phyloP scores from a whole-genome alignment of 2,888 invertebrate genomes.

The Netelia inedita region DNA sequence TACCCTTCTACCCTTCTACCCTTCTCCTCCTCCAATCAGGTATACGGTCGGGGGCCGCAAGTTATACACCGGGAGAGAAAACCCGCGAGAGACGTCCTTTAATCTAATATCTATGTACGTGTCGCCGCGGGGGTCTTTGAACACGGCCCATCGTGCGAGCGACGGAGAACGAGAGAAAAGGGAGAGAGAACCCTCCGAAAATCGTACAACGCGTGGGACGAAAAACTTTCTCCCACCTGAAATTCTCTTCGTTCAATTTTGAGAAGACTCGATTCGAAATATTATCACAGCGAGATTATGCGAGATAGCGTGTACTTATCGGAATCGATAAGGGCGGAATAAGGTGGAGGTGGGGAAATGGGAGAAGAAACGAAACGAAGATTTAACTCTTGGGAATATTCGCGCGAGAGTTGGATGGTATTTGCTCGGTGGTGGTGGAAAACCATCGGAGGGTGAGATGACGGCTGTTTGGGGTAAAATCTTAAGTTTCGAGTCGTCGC shows the following conservation, averaged over 20 bases:
- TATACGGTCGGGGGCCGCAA: slow-evolving; percentile 62
- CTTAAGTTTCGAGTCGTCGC: too few species aligned
- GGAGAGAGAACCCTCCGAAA: not conserved
- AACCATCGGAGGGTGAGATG: not conserved
- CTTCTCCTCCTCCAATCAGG: slow-evolving; percentile 79
- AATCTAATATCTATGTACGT: slow-evolving; percentile 81
- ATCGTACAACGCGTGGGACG: not conserved
- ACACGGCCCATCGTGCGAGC: slow-evolving; percentile 44
- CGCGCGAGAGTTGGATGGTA: not conserved
- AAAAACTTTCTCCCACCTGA: slow-evolving; percentile 3
- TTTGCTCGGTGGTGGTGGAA: not conserved
- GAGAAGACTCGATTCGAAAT: too few species aligned
- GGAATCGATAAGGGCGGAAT: slow-evolving; percentile 26
- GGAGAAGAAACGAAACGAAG: not conserved
- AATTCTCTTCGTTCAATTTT: too few species aligned
- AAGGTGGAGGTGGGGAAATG: not conserved
- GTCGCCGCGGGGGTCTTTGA: slow-evolving; percentile 59
- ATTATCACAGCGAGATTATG: too few species aligned
- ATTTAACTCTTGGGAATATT: slow-evolving; percentile 19
- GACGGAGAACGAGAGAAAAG: too few species aligned
- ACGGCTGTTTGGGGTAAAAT: too few species aligned
- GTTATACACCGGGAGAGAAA: slow-evolving; percentile 55
- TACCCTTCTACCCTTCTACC: not conserved
- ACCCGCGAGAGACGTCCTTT: slow-evolving; percentile 65
- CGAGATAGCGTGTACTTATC: not conserved